A percentile compares a stretch with the other conserved stretches of the same genome.
These are phyloP conservation scores for Onychostruthus taczanowskii DNA, from an alignment of 2,113 vertebrate genomes.

Conservation along the genomic window DNA sequence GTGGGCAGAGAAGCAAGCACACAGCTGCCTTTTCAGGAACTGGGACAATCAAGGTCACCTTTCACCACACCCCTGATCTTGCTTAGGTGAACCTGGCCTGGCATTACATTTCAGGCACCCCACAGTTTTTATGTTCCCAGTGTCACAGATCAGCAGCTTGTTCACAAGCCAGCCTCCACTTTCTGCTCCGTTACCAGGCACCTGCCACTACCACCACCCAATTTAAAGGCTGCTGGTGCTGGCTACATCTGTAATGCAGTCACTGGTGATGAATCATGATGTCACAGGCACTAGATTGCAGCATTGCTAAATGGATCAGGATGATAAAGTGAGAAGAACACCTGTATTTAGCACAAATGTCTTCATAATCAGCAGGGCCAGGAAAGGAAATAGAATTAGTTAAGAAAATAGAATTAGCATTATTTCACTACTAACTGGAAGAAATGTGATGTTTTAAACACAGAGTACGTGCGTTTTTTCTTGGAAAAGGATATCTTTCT, in stretches of 20 bases:
- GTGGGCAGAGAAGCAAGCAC: not conserved
- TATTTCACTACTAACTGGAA: not conserved
- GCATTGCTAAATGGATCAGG: not conserved
- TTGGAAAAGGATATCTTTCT: not conserved
- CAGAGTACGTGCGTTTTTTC: not conserved
- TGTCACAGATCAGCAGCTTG: not conserved
- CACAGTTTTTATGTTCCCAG: not conserved
- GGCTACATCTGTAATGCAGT: not conserved
- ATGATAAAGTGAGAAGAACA: not conserved
- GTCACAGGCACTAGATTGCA: not conserved
- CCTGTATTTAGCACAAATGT: not conserved
- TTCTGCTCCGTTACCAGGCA: not conserved
- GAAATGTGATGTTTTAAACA: not conserved
- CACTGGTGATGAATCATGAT: slow-evolving; percentile 5
- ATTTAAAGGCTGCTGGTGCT: not conserved
- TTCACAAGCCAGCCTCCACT: not conserved
- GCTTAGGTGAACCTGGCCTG: not conserved
- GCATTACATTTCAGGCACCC: not conserved
- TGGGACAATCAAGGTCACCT: not conserved
- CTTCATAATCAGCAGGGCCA: not conserved
- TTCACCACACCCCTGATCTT: not conserved
- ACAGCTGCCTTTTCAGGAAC: not conserved
- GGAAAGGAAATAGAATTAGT: slow-evolving; percentile 3
- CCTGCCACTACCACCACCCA: not conserved
- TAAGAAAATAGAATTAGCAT: not conserved